Base-by-base conservation (phyloP, 2,888 invertebrate species). In the Cerastis rubricosa region DNA sequence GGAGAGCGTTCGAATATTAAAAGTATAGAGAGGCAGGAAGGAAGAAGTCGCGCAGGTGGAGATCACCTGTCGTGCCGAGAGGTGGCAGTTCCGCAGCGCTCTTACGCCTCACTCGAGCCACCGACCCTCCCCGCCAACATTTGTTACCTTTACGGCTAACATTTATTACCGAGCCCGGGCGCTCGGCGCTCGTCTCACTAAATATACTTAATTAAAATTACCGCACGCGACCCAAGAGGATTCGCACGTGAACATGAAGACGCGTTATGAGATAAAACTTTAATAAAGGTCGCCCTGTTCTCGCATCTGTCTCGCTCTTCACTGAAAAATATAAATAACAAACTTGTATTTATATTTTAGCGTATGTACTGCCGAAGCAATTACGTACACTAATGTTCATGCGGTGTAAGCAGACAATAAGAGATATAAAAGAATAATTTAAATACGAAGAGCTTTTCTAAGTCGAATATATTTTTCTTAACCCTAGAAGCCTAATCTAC, bases 181-280 rank as follows among this genome's bases (percentile, higher is more conserved):
- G 89, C 90, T 87, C 86, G 89, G 88, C 90, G 92, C 93, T 92
- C 92, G 91, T 93, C 92, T 92, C 93, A 89, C 92, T 93, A 94
- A 95, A 95, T 94, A 94, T 94, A 94, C 93, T 95, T 96, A 95
- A 96, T 96, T 96, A 96, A 95, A 96, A 96, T 95, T 94, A 94
- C 94, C 94, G 91, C 94, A 93, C 93, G 91, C 91, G 88, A 88
- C 93, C 91, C 90, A 81, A 81, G 91, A 92, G 93, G 89, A 90
- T 93, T 91, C 88, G 87, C 91, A 90, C 90, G 90, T 88, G 90
- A 91, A 92, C 90, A 89, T 86, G 90, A 92, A 94, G 92, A 94
- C 90, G 87, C 85, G 91, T 91, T 90, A 90, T 87, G 89, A 89
- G 92, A 92, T 92, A 91, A 92, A 94, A 93, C 89, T 93, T 93